Evolutionary conservation across 2,888 invertebrate species (phyloP), one percentile per base, ranked within the genome.

Genomic region (Dryadula phaetusa): DNA sequence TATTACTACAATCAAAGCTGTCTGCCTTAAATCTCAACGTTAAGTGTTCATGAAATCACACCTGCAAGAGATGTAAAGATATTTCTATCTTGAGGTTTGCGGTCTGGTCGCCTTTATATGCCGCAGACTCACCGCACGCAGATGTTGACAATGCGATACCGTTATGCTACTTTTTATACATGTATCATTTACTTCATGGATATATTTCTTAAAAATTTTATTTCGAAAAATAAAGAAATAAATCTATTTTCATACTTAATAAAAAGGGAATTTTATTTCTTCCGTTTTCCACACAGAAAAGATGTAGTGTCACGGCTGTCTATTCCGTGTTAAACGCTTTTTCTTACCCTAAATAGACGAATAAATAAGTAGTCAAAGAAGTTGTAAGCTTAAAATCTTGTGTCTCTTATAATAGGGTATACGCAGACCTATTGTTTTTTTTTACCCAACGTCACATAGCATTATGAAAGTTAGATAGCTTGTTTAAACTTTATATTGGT

Each of bases 41-140:
- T 74, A 75, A 77, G 76, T 75, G 79, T 78, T 76, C 77, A 80
- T 77, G 73, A 71, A 74, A 82, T 76, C 73, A 74, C 53, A 75
- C 53, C 64, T 67, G 70, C 58, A 61, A 70, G 71, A 64, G 71
- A 66, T 76, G 76, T 77, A 79, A 80, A 80, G 78, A 75, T 76
- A 79, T 77, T 74, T 70, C 70, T 64, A 72, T 71, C 72, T 75
- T 75, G 80, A 77, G 84, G 82, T 44, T 52, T 62, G 66, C 49
- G 70, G 66, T 64, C 42, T 66, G 69, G 69, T 70, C 25, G 37
- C 44, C 47, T 60, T 49, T 54, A 54, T 56, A 54, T 61, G 34
- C 63, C 46, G 44, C 64, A 47, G 61, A 42, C 64, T 64, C 34
- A 22, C 66, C 69, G 52, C 58, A 63, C 37, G 46, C 63, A 63